phyloP scores from a whole-genome alignment of 2,797 vertebrate genomes.

The Rhadinocentrus ornatus region DNA sequence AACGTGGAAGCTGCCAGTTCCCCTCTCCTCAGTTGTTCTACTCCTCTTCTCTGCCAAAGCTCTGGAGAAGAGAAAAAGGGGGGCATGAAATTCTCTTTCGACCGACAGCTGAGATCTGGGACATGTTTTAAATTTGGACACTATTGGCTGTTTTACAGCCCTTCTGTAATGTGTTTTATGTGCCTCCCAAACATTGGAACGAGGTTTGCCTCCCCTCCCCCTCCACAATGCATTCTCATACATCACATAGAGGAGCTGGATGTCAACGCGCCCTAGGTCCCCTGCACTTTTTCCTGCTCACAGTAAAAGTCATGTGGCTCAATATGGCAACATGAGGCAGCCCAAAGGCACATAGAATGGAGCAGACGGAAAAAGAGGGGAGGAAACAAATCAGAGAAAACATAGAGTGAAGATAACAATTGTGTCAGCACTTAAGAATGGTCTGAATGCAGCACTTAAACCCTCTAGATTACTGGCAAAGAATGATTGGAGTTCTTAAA shows the following conservation, averaged over 20 bases:
- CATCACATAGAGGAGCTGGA: conserved; percentile 63
- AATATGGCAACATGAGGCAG: conserved; percentile 29
- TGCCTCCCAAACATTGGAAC: conserved; percentile 66
- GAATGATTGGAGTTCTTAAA: background rate
- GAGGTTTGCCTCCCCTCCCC: conserved; percentile 22
- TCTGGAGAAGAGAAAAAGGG: conserved; percentile 34
- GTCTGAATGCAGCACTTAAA: background rate
- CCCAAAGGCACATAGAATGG: background rate
- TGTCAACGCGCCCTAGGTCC: conserved; percentile 63
- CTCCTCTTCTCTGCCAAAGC: conserved; percentile 59
- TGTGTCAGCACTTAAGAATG: background rate
- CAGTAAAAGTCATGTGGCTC: conserved; percentile 46
- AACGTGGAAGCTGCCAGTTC: conserved; percentile 59
- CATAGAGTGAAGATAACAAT: conserved; percentile 4
- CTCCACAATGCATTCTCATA: conserved; percentile 58
- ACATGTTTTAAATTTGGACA: conserved; percentile 80
- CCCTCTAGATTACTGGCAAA: background rate
- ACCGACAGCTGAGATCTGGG: conserved; percentile 73
- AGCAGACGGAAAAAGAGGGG: background rate
- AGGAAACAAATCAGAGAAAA: background rate
- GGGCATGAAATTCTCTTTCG: conserved; percentile 47
- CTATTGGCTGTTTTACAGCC: conserved; percentile 62
- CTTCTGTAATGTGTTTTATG: conserved; percentile 74
- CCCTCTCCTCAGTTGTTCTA: conserved; percentile 60
- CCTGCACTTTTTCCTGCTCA: conserved; percentile 49